These are phyloP conservation scores for Hypothenemus hampei DNA, from an alignment of 1,140 invertebrate species.

Conservation along the genomic window DNA sequence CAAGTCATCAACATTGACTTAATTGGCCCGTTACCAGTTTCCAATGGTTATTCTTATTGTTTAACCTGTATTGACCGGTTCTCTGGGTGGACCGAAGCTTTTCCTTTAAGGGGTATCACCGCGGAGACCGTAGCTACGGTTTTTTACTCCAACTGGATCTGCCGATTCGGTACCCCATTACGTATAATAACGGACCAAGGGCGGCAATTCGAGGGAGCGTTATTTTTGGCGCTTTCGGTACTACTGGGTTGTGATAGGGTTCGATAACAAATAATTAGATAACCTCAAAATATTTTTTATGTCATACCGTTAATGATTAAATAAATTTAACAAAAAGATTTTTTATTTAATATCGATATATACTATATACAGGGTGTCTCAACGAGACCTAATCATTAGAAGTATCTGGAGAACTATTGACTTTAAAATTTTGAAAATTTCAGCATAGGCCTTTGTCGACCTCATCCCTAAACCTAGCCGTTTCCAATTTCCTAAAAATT, in stretches of 20 bases:
- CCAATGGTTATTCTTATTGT: background rate
- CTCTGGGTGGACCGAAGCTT: background rate
- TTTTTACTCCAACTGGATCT: constrained; percentile 40
- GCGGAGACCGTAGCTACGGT: constrained; percentile 25
- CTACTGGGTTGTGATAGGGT: constrained; percentile 30
- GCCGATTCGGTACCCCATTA: constrained; percentile 32
- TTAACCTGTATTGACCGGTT: background rate
- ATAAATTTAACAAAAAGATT: no score
- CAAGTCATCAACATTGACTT: background rate
- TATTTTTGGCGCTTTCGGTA: constrained; percentile 29
- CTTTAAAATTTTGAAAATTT: no score
- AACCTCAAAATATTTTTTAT: no score
- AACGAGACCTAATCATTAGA: no score
- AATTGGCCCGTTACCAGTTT: background rate
- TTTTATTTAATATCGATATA: no score
- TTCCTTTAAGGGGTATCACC: constrained; percentile 37
- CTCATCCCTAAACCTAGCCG: no score
- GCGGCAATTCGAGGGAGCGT: constrained; percentile 37
- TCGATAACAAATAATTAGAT: no score
- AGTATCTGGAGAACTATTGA: no score
- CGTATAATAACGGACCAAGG: constrained; percentile 41
- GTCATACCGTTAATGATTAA: no score
- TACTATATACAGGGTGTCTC: no score
- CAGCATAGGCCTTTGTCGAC: no score
- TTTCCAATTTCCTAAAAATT: no score